Conservation (phyloP, 2,888 invertebrate species). For the Thyatira batis region DNA sequence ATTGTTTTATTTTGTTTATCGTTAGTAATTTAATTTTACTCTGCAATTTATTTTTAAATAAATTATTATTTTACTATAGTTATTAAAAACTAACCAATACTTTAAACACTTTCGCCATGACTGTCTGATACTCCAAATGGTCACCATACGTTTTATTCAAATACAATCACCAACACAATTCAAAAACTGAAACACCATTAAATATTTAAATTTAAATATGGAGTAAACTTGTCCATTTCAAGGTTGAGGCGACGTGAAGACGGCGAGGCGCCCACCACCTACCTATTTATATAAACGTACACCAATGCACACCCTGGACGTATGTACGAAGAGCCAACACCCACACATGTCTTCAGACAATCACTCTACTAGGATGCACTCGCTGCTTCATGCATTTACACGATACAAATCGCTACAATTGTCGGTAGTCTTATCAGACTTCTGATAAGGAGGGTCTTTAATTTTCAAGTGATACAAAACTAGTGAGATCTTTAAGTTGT, state of each 20-base stretch:
- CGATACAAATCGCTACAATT: constrained; percentile 27
- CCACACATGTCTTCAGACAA: constrained; percentile 31
- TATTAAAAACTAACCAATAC: constrained; percentile 51
- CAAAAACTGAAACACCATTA: constrained; percentile 25
- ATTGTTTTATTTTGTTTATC: neutral
- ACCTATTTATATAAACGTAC: constrained; percentile 76
- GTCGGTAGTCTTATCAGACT: neutral
- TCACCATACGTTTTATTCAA: constrained; percentile 29
- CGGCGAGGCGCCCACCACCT: constrained; percentile 57
- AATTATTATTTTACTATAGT: neutral
- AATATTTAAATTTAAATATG: constrained; percentile 26
- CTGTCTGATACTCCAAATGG: constrained; percentile 19
- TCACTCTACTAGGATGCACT: constrained; percentile 33
- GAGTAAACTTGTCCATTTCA: constrained; percentile 65
- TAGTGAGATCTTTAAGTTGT: too few species aligned
- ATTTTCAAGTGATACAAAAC: too few species aligned
- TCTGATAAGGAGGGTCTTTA: constrained; percentile 17
- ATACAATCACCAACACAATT: constrained; percentile 33
- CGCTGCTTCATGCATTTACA: constrained; percentile 24
- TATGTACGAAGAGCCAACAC: constrained; percentile 24
- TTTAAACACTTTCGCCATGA: constrained; percentile 60
- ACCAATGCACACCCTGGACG: constrained; percentile 44
- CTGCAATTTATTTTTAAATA: neutral
- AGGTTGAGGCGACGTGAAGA: constrained; percentile 70
- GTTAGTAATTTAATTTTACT: neutral